phyloP scores from a whole-genome alignment of 2,797 vertebrate genomes.

The Malacoraja senta region DNA sequence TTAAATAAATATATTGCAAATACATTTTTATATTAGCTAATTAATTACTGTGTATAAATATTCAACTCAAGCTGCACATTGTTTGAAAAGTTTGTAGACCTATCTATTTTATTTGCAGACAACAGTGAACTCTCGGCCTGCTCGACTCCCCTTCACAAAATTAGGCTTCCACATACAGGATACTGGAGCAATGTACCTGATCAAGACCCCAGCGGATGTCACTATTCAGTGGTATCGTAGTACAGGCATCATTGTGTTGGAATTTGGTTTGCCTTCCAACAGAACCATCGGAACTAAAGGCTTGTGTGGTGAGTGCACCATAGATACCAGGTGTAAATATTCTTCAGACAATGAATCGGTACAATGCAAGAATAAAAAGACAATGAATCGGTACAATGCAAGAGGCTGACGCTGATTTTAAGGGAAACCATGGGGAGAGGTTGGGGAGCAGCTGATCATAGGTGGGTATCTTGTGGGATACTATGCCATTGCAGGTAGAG shows the following conservation, averaged over 20 bases:
- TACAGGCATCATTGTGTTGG: conserved; percentile 89
- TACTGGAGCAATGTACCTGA: conserved; percentile 86
- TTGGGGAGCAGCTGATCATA: too few relatives aligned
- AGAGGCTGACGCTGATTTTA: too few relatives aligned
- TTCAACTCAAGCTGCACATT: neutral
- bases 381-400: too few relatives aligned
- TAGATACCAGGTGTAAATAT: conserved; percentile 38
- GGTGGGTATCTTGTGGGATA: too few relatives aligned
- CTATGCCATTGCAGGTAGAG: too few relatives aligned
- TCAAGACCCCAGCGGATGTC: conserved; percentile 80
- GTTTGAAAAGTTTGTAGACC: neutral
- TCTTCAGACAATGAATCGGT: too few relatives aligned
- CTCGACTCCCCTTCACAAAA: conserved; percentile 75
- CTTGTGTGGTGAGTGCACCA: conserved; percentile 78
- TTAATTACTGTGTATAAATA: neutral
- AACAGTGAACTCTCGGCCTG: conserved; percentile 75
- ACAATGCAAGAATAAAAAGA: too few relatives aligned
- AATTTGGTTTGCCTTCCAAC: conserved; percentile 68
- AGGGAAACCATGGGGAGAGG: too few relatives aligned
- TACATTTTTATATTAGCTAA: neutral
- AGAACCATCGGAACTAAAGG: conserved; percentile 73
- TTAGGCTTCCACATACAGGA: conserved; percentile 80
- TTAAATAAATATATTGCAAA: neutral
- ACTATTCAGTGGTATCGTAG: conserved; percentile 92
- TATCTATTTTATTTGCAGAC: conserved; percentile 62